phyloP scores from a whole-genome alignment of 2,888 invertebrate genomes.

The Xestia rhomboidea region DNA sequence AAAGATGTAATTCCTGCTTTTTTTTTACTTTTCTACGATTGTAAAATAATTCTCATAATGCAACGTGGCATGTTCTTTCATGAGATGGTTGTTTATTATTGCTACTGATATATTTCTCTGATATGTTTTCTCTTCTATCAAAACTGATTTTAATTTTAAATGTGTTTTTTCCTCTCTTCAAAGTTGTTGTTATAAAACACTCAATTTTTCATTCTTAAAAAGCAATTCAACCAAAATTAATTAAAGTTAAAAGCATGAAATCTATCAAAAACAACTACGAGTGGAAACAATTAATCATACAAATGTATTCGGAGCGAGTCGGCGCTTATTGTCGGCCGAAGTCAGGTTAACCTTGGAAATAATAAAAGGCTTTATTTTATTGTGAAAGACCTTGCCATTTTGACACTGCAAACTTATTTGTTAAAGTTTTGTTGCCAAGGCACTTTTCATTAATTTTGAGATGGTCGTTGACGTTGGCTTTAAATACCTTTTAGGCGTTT shows the following conservation, averaged over 20 bases:
- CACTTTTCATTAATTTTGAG: conserved; percentile 34
- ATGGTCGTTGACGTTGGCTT: conserved; percentile 23
- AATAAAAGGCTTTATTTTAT: conserved; percentile 50
- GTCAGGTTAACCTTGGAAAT: conserved; percentile 50
- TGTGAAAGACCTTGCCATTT: conserved; percentile 35
- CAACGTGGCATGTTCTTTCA: not conserved
- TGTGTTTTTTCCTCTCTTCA: not conserved
- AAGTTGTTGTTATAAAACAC: not conserved
- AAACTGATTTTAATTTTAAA: not conserved
- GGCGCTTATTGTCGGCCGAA: conserved; percentile 34
- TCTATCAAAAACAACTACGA: conserved; percentile 55
- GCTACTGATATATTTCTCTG: no score
- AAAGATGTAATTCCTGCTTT: not conserved
- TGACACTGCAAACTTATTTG: conserved; percentile 47
- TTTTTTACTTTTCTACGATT: not conserved
- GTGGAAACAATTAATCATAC: conserved; percentile 56
- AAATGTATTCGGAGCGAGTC: conserved; percentile 52
- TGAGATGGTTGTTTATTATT: not conserved
- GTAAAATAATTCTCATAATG: not conserved
- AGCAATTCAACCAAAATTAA: conserved; percentile 47
- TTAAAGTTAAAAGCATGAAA: conserved; percentile 53
- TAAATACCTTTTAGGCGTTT: conserved; percentile 9
- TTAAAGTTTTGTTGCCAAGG: conserved; percentile 12
- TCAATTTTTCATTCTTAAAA: conserved; percentile 37
- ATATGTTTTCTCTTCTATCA: not conserved